Evolutionary conservation across 2,113 vertebrate species (phyloP).

Genomic region (Xiphophorus hellerii): DNA sequence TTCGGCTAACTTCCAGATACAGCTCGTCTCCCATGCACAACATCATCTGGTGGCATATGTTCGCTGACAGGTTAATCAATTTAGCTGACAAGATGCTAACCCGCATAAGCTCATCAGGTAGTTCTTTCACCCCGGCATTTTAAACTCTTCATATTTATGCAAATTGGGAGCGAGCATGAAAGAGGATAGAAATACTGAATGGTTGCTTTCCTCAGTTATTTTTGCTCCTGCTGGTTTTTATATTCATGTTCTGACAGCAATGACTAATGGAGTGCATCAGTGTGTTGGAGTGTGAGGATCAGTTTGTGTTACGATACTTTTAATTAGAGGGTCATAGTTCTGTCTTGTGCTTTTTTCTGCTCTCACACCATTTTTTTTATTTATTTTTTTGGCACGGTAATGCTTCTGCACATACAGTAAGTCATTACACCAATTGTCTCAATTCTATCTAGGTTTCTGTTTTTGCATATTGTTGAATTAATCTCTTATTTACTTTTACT

Average conservation of each 20-base stretch:
- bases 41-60: constrained; percentile 11
- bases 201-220: constrained; percentile 3
- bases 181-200: not conserved
- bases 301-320: not conserved
- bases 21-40: constrained; percentile 11
- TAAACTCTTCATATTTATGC: constrained; percentile 67
- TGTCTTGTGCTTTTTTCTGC: not conserved
- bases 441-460: not conserved
- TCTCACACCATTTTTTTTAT: not conserved
- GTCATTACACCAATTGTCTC: not conserved
- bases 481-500: not conserved
- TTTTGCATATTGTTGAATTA: not conserved
- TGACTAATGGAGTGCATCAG: constrained; percentile 8
- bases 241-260: constrained; percentile 6
- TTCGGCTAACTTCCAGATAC: constrained; percentile 18
- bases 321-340: not conserved
- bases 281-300: not conserved
- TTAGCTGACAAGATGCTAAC: constrained; percentile 55
- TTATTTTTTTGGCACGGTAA: not conserved
- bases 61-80: constrained; percentile 57
- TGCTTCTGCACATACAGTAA: not conserved
- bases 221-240: not conserved
- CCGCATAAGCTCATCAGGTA: constrained; percentile 55
- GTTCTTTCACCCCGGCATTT: constrained; percentile 63
- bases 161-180: constrained; percentile 38